A percentile compares a stretch with the other conserved stretches of the same genome.
Conservation (phyloP, 2,797 vertebrate genomes). For the Neomorphus geoffroyi region DNA sequence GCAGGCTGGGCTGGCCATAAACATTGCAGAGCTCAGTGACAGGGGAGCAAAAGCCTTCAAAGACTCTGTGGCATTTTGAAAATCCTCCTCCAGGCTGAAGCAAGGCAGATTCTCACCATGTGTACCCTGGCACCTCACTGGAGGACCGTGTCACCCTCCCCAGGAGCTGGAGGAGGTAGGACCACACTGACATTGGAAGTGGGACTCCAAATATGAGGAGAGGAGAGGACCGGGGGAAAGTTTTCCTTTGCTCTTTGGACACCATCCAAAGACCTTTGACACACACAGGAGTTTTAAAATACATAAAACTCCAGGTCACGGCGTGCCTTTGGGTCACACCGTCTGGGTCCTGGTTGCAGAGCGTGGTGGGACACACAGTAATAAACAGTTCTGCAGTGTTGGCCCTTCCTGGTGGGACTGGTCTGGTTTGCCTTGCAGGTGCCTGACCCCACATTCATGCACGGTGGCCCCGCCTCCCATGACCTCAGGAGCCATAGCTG, state of each 20-base stretch:
- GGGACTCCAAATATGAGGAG: background rate
- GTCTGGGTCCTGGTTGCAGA: background rate
- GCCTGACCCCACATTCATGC: background rate
- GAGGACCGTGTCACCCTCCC: background rate
- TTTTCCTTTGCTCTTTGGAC: background rate
- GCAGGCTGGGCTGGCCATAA: background rate
- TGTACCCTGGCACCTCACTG: background rate
- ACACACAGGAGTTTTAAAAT: background rate
- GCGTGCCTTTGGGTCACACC: accelerated
- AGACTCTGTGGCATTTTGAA: background rate
- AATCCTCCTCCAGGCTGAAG: background rate
- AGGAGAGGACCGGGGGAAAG: background rate
- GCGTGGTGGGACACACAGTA: accelerated
- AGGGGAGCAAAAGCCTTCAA: background rate
- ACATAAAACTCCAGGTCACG: background rate
- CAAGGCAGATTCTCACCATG: background rate
- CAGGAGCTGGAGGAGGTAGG: background rate
- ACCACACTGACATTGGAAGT: background rate
- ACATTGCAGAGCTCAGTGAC: background rate
- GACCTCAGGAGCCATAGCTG: background rate
- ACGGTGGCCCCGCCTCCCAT: accelerated
- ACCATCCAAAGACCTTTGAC: background rate
- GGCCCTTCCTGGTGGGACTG: background rate
- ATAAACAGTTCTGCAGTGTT: accelerated
- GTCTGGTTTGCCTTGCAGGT: background rate